Percentiles rank a stretch among this genome's conserved stretches.
These are phyloP conservation scores for Volucella bombylans DNA, from an alignment of 2,888 invertebrate genomes.

Conservation along the genomic window DNA sequence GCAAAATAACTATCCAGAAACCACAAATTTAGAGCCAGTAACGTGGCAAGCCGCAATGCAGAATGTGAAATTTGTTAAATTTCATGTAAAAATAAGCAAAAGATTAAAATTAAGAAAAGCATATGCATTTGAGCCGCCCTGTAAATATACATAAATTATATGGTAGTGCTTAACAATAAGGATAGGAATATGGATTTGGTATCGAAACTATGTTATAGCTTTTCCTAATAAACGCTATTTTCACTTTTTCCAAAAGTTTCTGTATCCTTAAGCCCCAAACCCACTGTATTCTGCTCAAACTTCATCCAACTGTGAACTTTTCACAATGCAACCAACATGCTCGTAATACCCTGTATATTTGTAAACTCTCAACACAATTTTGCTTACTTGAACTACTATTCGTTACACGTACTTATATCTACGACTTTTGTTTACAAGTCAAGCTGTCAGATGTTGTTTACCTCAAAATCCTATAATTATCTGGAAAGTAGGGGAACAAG, in stretches of 20 bases:
- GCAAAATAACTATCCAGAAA: no score
- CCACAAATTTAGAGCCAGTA: no score
- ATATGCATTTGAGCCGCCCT: no score
- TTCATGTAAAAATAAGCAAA: no score
- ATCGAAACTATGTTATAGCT: not conserved
- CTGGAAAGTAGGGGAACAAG: constrained; percentile 58
- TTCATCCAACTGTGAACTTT: not conserved
- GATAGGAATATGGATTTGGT: no score
- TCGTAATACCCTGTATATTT: not conserved
- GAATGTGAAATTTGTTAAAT: no score
- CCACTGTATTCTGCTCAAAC: constrained; percentile 7
- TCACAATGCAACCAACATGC: constrained; percentile 1
- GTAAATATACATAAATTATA: no score
- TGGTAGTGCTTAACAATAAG: no score
- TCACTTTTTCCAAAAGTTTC: not conserved
- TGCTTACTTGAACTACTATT: not conserved
- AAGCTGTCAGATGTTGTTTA: constrained; percentile 70
- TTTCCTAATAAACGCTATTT: not conserved
- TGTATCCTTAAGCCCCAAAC: no score
- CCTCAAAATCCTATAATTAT: constrained; percentile 51
- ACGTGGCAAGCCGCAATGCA: no score
- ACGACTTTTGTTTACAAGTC: constrained; percentile 51
- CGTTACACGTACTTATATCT: not conserved
- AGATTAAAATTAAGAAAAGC: no score
- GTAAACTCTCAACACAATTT: constrained; percentile 10